Evolutionary conservation across 2,113 vertebrate genomes (phyloP).

Genomic region (Cochlearius cochlearius): DNA sequence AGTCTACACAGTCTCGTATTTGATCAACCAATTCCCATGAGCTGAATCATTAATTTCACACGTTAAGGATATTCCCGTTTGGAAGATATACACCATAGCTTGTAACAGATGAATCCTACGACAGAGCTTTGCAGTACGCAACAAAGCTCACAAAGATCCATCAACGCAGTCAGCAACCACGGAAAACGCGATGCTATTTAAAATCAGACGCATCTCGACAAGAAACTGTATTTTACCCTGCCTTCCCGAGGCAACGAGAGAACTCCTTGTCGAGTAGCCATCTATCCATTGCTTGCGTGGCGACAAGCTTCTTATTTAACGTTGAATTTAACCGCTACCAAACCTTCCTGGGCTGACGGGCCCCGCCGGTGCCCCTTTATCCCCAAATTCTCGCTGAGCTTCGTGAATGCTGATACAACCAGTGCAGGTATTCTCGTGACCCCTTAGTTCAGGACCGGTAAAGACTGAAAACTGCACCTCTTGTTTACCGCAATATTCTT

Average conservation of each 20-base stretch:
- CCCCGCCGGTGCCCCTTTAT: neutral
- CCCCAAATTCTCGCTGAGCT: neutral
- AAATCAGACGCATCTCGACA: neutral
- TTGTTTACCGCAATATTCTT: neutral
- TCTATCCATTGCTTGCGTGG: neutral
- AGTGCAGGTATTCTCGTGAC: neutral
- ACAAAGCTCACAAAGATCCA: neutral
- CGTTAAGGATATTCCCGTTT: neutral
- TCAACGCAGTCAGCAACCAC: neutral
- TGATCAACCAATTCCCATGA: neutral
- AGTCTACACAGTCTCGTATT: neutral
- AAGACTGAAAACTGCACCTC: neutral
- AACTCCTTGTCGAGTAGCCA: neutral
- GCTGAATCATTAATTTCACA: neutral
- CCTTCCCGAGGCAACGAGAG: neutral
- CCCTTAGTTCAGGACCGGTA: too few species aligned
- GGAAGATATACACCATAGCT: neutral
- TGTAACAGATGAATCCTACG: neutral
- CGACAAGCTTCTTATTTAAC: neutral
- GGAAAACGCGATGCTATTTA: neutral
- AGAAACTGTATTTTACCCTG: neutral
- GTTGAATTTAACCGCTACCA: neutral
- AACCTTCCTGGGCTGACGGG: neutral
- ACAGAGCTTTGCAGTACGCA: neutral
- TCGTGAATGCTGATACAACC: accelerated